These are phyloP conservation scores for Mormoops blainvillei DNA, from an alignment of 2,113 vertebrate species.

Conservation along the genomic window DNA sequence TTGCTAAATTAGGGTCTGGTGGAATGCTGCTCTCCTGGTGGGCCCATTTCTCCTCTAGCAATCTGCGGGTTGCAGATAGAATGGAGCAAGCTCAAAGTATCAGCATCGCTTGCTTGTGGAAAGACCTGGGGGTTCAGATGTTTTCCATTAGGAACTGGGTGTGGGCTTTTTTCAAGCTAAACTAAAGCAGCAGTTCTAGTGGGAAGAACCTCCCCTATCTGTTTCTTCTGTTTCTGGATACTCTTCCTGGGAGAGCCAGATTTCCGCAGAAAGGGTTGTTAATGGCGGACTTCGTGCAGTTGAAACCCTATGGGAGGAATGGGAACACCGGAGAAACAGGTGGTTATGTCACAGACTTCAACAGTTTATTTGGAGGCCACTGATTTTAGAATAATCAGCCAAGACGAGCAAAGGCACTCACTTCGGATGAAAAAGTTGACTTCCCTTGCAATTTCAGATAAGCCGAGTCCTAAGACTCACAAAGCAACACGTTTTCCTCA, in stretches of 20 bases:
- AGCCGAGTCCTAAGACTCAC: not conserved
- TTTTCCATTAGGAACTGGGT: constrained; percentile 43
- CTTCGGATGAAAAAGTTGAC: not conserved
- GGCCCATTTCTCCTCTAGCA: constrained; percentile 27
- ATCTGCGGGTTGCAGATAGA: not conserved
- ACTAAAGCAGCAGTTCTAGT: constrained; percentile 19
- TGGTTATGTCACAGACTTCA: not conserved
- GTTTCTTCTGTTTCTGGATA: not conserved
- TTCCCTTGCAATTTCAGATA: not conserved
- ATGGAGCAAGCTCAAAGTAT: not conserved
- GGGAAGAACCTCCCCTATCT: not conserved
- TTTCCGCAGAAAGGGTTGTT: not conserved
- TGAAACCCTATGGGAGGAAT: not conserved
- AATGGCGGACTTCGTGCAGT: not conserved
- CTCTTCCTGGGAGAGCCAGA: not conserved
- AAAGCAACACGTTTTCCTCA: not conserved
- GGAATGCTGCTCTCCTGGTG: constrained; percentile 49
- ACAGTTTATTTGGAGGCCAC: not conserved
- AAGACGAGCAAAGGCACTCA: not conserved
- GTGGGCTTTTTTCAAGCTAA: constrained; percentile 39
- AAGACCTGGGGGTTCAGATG: constrained; percentile 25
- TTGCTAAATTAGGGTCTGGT: constrained; percentile 60
- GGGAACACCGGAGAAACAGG: not conserved
- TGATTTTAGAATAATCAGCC: constrained; percentile 9
- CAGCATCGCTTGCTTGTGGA: not conserved